Conservation (phyloP, 2,797 vertebrate species). For the Clarias laeviceps region DNA sequence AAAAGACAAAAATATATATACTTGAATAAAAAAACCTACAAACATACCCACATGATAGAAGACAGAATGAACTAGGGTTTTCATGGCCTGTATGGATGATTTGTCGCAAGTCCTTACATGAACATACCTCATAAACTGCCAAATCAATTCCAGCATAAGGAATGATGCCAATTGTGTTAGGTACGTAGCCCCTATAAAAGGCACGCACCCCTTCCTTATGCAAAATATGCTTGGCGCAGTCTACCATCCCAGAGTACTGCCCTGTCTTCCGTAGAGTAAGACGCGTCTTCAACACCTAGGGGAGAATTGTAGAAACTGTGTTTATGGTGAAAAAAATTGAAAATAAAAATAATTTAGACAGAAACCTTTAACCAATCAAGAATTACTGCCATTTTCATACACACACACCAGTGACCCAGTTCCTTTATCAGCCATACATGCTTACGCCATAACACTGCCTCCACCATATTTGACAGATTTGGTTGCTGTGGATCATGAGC, state of each 20-base stretch:
- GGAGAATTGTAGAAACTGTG: background rate
- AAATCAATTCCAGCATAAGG: constrained; percentile 89
- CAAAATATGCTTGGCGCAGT: constrained; percentile 88
- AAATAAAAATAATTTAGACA: no score
- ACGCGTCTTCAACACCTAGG: constrained; percentile 90
- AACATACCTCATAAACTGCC: constrained; percentile 86
- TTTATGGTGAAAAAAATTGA: background rate
- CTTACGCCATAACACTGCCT: no score
- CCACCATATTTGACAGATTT: no score
- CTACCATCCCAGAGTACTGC: constrained; percentile 85
- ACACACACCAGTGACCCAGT: no score
- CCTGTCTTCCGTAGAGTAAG: constrained; percentile 88
- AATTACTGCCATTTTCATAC: no score
- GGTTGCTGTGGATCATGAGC: no score
- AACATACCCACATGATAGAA: background rate
- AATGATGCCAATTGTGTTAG: constrained; percentile 78
- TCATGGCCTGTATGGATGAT: background rate
- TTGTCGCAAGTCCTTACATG: background rate
- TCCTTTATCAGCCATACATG: no score
- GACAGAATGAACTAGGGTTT: background rate
- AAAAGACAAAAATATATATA: background rate
- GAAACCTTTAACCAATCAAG: no score
- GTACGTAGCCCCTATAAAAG: constrained; percentile 92
- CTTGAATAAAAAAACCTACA: background rate
- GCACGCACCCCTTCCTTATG: constrained; percentile 82